phyloP scores from a whole-genome alignment of 2,113 vertebrate species.

The Phyllostomus discolor region DNA sequence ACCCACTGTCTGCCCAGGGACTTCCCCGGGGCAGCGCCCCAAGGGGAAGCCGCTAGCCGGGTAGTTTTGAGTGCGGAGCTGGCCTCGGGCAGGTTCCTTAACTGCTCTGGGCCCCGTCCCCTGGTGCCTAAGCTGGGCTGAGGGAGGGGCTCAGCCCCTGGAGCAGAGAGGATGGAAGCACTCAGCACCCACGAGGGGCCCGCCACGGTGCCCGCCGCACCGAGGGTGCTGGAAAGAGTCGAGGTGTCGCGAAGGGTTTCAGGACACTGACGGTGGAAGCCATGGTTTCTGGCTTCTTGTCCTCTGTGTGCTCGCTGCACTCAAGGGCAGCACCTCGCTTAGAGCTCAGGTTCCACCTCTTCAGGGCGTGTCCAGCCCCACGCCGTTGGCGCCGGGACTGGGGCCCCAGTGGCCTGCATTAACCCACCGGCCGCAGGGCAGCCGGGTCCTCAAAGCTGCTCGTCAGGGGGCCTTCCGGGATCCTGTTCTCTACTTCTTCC shows the following conservation, averaged over 20 bases:
- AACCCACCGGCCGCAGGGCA: background rate
- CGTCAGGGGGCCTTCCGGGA: accelerated
- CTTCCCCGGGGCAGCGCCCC: background rate
- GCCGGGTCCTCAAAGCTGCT: background rate
- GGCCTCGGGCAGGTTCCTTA: background rate
- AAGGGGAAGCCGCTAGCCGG: accelerated
- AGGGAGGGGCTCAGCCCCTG: background rate
- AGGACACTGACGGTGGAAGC: background rate
- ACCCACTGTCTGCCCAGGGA: accelerated
- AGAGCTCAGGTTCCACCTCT: background rate
- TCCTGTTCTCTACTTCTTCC: background rate
- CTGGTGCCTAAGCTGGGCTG: accelerated
- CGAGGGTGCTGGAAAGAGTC: background rate
- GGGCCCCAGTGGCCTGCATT: background rate
- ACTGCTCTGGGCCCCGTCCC: background rate
- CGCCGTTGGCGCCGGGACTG: accelerated
- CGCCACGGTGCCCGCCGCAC: accelerated
- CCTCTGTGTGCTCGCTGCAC: background rate
- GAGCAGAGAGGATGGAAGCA: background rate
- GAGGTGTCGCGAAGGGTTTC: too few relatives aligned
- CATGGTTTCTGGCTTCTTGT: background rate
- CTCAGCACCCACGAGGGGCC: accelerated
- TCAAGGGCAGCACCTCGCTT: background rate
- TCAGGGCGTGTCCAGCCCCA: background rate
- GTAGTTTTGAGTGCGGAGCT: background rate